Evolutionary conservation across 2,113 vertebrate genomes (phyloP).

Genomic region (Xyliphius kryptos): DNA sequence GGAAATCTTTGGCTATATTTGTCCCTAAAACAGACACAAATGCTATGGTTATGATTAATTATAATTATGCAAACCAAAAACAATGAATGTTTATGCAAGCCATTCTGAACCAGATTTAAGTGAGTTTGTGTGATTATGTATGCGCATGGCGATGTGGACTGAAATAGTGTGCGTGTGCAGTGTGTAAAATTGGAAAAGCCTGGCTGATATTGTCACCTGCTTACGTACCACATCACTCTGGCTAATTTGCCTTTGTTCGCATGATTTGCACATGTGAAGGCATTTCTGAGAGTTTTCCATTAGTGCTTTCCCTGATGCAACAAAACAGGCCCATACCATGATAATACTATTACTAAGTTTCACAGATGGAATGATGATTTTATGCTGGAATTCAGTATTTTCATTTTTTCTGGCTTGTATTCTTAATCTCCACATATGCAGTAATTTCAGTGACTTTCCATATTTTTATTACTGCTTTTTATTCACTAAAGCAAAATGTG

Average conservation of each 20-base stretch:
- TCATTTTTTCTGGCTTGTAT: too few relatives aligned
- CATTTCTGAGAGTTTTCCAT: slow-evolving; percentile 20
- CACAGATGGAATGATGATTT: too few relatives aligned
- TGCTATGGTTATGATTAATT: background rate
- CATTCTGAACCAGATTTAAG: slow-evolving; percentile 1
- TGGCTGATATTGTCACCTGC: slow-evolving; percentile 41
- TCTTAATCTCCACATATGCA: too few relatives aligned
- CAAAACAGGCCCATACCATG: too few relatives aligned
- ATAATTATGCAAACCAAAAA: slow-evolving; percentile 1
- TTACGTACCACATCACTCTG: slow-evolving; percentile 37
- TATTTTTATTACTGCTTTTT: too few relatives aligned
- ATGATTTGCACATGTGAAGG: slow-evolving; percentile 17
- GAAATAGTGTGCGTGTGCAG: background rate
- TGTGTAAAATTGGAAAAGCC: slow-evolving; percentile 45
- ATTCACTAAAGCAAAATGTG: too few relatives aligned
- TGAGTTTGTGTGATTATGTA: slow-evolving; percentile 4
- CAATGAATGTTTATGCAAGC: slow-evolving; percentile 8
- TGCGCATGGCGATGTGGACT: too few relatives aligned
- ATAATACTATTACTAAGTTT: too few relatives aligned
- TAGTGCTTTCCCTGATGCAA: too few relatives aligned
- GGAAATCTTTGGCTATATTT: slow-evolving; percentile 10
- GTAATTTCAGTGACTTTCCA: too few relatives aligned
- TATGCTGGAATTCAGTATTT: too few relatives aligned
- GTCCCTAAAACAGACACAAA: background rate
- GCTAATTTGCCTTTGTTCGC: slow-evolving; percentile 44